phyloP scores from a whole-genome alignment of 1,140 invertebrate genomes.

The Thaumetopoea pityocampa region DNA sequence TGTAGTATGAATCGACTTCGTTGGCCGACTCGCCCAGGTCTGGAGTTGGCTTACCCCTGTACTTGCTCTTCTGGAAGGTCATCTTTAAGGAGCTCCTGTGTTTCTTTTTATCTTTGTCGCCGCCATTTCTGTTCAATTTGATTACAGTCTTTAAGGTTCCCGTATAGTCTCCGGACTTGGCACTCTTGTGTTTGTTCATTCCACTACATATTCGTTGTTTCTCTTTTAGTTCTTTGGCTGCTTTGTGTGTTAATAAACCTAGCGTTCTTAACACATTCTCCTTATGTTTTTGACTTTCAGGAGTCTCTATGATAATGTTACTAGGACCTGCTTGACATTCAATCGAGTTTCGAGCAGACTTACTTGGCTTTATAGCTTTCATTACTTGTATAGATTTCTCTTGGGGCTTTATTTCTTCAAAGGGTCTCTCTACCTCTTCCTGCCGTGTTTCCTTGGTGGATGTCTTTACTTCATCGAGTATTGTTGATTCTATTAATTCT shows the following conservation, averaged over 20 bases:
- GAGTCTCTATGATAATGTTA: conserved; percentile 63
- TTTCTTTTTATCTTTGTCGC: conserved; percentile 69
- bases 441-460: neutral
- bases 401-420: conserved; percentile 10
- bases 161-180: conserved; percentile 77
- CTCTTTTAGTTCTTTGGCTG: conserved; percentile 76
- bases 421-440: neutral
- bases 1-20: conserved; percentile 82
- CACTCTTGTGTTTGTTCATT: conserved; percentile 72
- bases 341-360: conserved; percentile 47
- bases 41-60: conserved; percentile 73
- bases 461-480: no score
- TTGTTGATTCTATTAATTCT: conserved; percentile 11
- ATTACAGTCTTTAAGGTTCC: conserved; percentile 88
- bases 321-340: conserved; percentile 53
- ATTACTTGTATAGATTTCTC: conserved; percentile 15
- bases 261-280: conserved; percentile 80
- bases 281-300: conserved; percentile 78
- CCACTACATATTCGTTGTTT: conserved; percentile 78
- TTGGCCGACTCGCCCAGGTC: conserved; percentile 72
- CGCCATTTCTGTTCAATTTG: conserved; percentile 77
- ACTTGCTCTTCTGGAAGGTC: conserved; percentile 86
- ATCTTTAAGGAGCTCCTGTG: conserved; percentile 84
- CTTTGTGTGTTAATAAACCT: conserved; percentile 79
- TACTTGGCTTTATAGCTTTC: conserved; percentile 30